These are phyloP conservation scores for Sebastes hubbsi DNA, from an alignment of 2,797 vertebrate genomes.

Conservation along the genomic window DNA sequence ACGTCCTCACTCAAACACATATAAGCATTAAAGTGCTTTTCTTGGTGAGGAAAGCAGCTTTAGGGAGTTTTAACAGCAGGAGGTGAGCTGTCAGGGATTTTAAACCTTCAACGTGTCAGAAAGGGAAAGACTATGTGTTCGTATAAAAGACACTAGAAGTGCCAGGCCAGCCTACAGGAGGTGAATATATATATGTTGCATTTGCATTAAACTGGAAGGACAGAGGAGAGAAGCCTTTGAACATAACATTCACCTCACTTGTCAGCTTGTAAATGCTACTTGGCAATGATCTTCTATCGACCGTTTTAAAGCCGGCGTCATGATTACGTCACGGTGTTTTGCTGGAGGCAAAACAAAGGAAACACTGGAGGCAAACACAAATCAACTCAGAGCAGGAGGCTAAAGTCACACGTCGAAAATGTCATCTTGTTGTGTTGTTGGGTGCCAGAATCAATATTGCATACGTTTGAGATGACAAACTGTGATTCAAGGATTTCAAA, in stretches of 20 bases:
- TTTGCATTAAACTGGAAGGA: conserved; percentile 17
- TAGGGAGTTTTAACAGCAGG: conserved; percentile 58
- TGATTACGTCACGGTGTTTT: too few relatives aligned
- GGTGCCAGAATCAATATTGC: too few relatives aligned
- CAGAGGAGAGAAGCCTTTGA: conserved; percentile 7
- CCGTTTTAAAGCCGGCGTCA: too few relatives aligned
- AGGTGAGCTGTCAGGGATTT: conserved; percentile 64
- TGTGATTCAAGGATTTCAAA: too few relatives aligned
- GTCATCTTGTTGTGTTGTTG: too few relatives aligned
- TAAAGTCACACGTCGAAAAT: too few relatives aligned
- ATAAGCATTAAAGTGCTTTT: conserved; percentile 48
- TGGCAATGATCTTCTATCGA: neutral
- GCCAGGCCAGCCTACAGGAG: conserved; percentile 21
- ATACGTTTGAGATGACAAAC: too few relatives aligned
- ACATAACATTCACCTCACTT: conserved; percentile 14
- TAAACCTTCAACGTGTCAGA: conserved; percentile 40
- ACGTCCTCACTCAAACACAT: conserved; percentile 31
- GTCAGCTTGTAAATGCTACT: conserved; percentile 27
- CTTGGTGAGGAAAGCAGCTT: conserved; percentile 57
- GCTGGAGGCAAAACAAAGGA: too few relatives aligned
- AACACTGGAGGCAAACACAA: too few relatives aligned
- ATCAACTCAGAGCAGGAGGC: too few relatives aligned
- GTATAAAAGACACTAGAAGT: conserved; percentile 16
- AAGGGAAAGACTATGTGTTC: conserved; percentile 19
- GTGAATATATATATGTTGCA: conserved; percentile 32